Percentiles rank a stretch among this genome's conserved stretches.
Conservation (phyloP, 2,888 invertebrate species). For the Elaeidobius kamerunicus region DNA sequence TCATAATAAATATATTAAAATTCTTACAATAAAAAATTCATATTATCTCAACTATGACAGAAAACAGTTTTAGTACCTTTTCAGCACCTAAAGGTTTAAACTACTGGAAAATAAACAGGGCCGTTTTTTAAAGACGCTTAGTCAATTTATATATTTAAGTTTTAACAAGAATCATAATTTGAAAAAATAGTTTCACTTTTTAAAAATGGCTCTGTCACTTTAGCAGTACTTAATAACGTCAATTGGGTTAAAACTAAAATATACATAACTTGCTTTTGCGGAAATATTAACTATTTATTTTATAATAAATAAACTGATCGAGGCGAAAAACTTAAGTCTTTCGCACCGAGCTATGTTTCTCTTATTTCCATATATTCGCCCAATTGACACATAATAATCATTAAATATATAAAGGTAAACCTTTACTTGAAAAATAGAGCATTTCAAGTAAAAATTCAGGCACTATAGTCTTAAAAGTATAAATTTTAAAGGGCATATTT, state of each 20-base stretch:
- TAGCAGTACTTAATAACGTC: neutral
- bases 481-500: slow-evolving; percentile 6
- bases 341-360: too few relatives aligned
- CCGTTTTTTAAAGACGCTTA: too few relatives aligned
- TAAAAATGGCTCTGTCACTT: neutral
- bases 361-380: neutral
- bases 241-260: too few relatives aligned
- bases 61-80: slow-evolving; percentile 40
- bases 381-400: slow-evolving; percentile 31
- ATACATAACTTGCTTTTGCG: too few relatives aligned
- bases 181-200: neutral
- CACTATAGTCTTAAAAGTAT: slow-evolving; percentile 33
- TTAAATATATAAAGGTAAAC: slow-evolving; percentile 30
- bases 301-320: too few relatives aligned
- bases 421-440: slow-evolving; percentile 37
- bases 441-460: slow-evolving; percentile 40
- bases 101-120: neutral
- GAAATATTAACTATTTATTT: too few relatives aligned
- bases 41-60: slow-evolving; percentile 42
- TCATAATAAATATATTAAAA: slow-evolving; percentile 46
- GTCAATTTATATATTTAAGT: too few relatives aligned
- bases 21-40: slow-evolving; percentile 45
- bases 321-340: too few relatives aligned
- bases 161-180: neutral
- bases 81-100: slow-evolving; percentile 32